Evolutionary conservation across 2,797 vertebrate genomes (phyloP).

Genomic region (Spatula clypeata): DNA sequence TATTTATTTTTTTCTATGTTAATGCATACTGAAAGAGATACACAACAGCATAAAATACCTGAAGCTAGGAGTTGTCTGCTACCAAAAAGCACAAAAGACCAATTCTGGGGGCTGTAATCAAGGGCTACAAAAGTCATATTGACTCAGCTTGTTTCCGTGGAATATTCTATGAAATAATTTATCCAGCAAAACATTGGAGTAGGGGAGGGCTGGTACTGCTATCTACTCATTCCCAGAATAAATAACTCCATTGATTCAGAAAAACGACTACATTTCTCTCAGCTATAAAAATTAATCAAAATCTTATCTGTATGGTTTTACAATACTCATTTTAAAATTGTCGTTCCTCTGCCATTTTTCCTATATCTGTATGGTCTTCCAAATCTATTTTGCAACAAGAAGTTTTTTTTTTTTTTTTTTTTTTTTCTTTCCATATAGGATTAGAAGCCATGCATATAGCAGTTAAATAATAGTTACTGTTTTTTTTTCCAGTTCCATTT

Average conservation of each 20-base stretch:
- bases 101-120: neutral
- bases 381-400: constrained; percentile 8
- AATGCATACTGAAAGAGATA: neutral
- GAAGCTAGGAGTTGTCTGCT: neutral
- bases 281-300: constrained; percentile 22
- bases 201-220: neutral
- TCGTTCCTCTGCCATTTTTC: neutral
- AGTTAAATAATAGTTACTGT: neutral
- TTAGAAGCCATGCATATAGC: neutral
- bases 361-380: neutral
- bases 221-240: neutral
- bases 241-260: constrained; percentile 25
- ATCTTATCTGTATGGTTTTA: neutral
- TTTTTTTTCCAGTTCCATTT: constrained; percentile 15
- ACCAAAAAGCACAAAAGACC: neutral
- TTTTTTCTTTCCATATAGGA: constrained; percentile 17
- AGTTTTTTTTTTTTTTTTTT: constrained; percentile 33
- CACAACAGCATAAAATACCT: neutral
- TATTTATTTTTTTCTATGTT: neutral
- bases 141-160: neutral
- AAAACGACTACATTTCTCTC: constrained; percentile 8
- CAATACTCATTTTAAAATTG: neutral
- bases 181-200: neutral
- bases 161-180: neutral
- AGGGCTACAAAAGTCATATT: neutral